Evolutionary conservation across 2,797 vertebrate species (phyloP), one percentile per base, ranked within the genome.

Genomic region (Labroides dimidiatus): DNA sequence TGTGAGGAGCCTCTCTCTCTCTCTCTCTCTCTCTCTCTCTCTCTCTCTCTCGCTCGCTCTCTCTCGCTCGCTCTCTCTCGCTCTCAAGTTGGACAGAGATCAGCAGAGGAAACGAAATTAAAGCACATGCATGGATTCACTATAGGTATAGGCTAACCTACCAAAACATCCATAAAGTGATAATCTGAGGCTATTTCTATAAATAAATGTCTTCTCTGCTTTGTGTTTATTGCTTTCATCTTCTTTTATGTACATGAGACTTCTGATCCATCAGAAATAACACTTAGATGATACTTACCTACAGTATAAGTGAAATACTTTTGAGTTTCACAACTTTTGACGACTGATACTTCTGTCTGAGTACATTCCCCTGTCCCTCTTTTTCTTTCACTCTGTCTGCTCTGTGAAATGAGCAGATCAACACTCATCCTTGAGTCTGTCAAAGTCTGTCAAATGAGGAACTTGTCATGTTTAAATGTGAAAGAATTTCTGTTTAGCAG

Each of bases 161-260:
- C 75, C 64, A 1, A 56, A 72, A 74, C 27, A 61, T 48, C 20
- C 44, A 66, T 19, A 39, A 53, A 51, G 62, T 69, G 67, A 74
- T 75, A 67, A 68, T 77, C 58, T 62, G 45, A 43, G 53, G 53
- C 16, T 20, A 10, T 69, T 72, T 39, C 66, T 82, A 62, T 75
- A 76, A 80, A 80, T 78, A 61, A 54, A 52, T 49, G 57, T 73
- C 67, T 72, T 6, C 48, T 72, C 64, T 74, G 12, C 45, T 12
- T 62, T 47, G 24, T 16, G 41, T 43, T 33, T 48, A 61, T 60
- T 20, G 14, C 57, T 63, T 39, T 33, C 4, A 5, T 30, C 10
- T 27, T 21, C 19, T 33, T 27, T 39, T 36, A 17, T 36, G 8
- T 30, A 37, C 23, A 54, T 44, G 19, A 44, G 64, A 42, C n/a